These are phyloP conservation scores for Tachypleus tridentatus DNA, from an alignment of 1,140 invertebrate genomes.

Conservation along the genomic window DNA sequence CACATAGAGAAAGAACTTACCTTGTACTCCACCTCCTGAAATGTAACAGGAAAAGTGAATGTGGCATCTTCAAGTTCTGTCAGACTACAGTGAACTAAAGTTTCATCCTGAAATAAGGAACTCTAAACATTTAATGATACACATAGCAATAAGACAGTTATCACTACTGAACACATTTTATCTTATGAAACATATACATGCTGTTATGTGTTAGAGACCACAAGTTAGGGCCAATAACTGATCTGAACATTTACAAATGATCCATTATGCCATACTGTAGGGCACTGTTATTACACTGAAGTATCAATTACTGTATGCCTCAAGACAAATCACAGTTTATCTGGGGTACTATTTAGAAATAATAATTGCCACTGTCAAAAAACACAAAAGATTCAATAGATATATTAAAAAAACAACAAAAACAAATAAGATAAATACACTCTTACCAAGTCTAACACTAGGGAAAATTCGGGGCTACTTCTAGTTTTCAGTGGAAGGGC, in stretches of 20 bases:
- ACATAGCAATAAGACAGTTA: no score
- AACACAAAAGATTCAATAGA: no score
- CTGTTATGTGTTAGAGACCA: no score
- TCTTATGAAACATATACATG: no score
- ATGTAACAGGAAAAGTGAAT: constrained; percentile 86
- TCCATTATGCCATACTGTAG: no score
- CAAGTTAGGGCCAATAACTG: no score
- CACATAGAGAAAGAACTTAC: constrained; percentile 24
- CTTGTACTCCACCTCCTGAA: constrained; percentile 78
- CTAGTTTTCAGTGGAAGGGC: constrained; percentile 85
- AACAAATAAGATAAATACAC: no score
- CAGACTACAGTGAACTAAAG: constrained; percentile 87
- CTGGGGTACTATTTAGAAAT: not conserved
- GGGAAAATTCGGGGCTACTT: constrained; percentile 83
- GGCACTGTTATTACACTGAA: not conserved
- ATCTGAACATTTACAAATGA: no score
- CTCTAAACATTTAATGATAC: no score
- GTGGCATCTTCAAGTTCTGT: constrained; percentile 82
- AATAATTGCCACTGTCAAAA: no score
- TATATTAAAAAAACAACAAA: no score
- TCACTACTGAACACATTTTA: no score
- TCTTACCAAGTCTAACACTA: constrained; percentile 70
- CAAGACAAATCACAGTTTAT: not conserved
- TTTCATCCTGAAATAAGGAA: constrained; percentile 62
- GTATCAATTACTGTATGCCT: not conserved